These are phyloP conservation scores for Doryteuthis pealeii DNA, from an alignment of 1,140 invertebrate species.

Conservation along the genomic window DNA sequence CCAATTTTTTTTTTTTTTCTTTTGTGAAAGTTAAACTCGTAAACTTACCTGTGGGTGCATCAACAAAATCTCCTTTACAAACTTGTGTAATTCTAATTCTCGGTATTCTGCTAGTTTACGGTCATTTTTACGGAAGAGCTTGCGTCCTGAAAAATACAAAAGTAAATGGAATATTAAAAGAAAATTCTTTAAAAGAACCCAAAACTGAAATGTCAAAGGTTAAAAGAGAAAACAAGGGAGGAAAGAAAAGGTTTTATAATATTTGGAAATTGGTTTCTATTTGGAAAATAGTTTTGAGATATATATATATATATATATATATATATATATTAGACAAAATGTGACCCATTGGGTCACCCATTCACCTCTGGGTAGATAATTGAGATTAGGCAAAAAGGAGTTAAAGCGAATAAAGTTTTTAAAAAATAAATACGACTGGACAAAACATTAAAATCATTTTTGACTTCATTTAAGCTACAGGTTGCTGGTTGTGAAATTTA, in stretches of 20 bases:
- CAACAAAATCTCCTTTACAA: conserved; percentile 7
- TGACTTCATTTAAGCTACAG: no score
- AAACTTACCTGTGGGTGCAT: conserved; percentile 12
- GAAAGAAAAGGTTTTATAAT: background rate
- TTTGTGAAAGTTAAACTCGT: no score
- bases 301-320: background rate
- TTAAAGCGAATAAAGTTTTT: background rate
- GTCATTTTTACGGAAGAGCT: conserved; percentile 9
- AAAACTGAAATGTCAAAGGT: background rate
- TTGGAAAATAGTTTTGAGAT: no score
- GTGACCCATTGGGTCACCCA: no score
- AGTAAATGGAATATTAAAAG: background rate
- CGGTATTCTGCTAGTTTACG: conserved; percentile 6
- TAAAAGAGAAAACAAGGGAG: background rate
- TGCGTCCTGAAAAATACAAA: background rate
- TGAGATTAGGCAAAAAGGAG: background rate
- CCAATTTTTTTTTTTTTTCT: no score
- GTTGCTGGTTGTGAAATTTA: no score
- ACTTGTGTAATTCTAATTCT: conserved; percentile 13
- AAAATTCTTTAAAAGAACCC: background rate
- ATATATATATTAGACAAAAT: background rate
- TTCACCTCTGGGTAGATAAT: no score
- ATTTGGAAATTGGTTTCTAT: background rate
- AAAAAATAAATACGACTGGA: no score
- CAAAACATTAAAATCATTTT: no score